A percentile compares a stretch with the other conserved stretches of the same genome.
These are phyloP conservation scores for Oopsacas minuta DNA, from an alignment of 37 sponge, comb jelly and placozoan genomes.

Conservation along the genomic window DNA sequence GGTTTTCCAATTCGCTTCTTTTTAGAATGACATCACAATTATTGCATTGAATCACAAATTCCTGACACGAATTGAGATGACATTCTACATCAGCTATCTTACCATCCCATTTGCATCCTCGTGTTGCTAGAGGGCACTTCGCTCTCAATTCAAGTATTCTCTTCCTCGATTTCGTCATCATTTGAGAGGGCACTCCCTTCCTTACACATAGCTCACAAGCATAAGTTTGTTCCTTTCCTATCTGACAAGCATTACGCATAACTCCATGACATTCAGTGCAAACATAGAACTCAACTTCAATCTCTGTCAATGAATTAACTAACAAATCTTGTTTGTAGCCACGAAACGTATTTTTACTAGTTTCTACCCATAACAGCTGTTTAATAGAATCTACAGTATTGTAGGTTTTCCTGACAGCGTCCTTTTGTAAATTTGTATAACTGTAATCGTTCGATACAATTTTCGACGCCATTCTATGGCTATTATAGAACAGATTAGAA, in stretches of 20 bases:
- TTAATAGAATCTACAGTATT: not conserved
- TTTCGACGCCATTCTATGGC: too few species aligned
- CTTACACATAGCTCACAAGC: not conserved
- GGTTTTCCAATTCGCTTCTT: not conserved
- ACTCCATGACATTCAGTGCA: not conserved
- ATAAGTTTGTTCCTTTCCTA: not conserved
- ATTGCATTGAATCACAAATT: not conserved
- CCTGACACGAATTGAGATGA: not conserved
- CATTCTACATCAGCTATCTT: not conserved
- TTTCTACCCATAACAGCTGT: not conserved
- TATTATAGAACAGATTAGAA: too few species aligned
- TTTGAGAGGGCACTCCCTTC: not conserved
- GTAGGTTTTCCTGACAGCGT: not conserved
- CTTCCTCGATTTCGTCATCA: not conserved
- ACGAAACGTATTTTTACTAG: not conserved
- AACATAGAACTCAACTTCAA: not conserved
- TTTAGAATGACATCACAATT: not conserved
- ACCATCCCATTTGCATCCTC: not conserved
- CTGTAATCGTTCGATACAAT: too few species aligned
- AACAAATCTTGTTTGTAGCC: slow-evolving; percentile 12
- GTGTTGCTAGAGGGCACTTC: not conserved
- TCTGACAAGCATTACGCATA: not conserved
- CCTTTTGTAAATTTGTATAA: too few species aligned
- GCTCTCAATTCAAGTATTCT: not conserved
- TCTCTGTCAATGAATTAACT: not conserved